These are phyloP conservation scores for Lycaena phlaeas DNA, from an alignment of 2,888 invertebrate genomes.

Conservation along the genomic window DNA sequence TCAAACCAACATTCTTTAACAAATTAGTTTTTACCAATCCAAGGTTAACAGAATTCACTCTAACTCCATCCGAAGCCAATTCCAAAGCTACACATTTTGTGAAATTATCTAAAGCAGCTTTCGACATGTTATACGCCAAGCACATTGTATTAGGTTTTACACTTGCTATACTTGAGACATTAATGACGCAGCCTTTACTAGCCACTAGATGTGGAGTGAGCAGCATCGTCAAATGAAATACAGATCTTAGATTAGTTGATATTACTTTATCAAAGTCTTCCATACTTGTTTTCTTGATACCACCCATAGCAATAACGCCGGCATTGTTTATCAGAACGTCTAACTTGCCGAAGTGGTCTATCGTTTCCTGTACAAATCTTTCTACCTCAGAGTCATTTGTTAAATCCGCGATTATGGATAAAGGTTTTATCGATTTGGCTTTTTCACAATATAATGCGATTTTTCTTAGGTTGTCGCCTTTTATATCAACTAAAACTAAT, in stretches of 20 bases:
- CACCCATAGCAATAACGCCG: slow-evolving; percentile 83
- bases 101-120: slow-evolving; percentile 94
- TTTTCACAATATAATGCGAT: slow-evolving; percentile 66
- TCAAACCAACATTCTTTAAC: slow-evolving; percentile 76
- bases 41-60: slow-evolving; percentile 94
- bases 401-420: slow-evolving; percentile 75
- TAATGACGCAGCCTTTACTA: slow-evolving; percentile 89
- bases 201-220: slow-evolving; percentile 86
- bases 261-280: slow-evolving; percentile 89
- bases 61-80: slow-evolving; percentile 82
- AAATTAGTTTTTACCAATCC: slow-evolving; percentile 92
- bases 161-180: slow-evolving; percentile 92
- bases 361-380: slow-evolving; percentile 77
- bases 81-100: slow-evolving; percentile 93
- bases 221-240: slow-evolving; percentile 86
- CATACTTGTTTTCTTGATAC: slow-evolving; percentile 84
- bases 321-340: slow-evolving; percentile 91
- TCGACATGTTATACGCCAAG: slow-evolving; percentile 91
- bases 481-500: slow-evolving; percentile 74
- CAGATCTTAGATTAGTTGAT: slow-evolving; percentile 86
- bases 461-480: slow-evolving; percentile 43
- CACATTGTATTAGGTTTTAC: slow-evolving; percentile 77
- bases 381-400: slow-evolving; percentile 78
- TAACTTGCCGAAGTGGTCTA: slow-evolving; percentile 78
- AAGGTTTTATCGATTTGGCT: slow-evolving; percentile 68